Conservation (phyloP, 2,113 vertebrate genomes). For the Amblyornis subalaris region DNA sequence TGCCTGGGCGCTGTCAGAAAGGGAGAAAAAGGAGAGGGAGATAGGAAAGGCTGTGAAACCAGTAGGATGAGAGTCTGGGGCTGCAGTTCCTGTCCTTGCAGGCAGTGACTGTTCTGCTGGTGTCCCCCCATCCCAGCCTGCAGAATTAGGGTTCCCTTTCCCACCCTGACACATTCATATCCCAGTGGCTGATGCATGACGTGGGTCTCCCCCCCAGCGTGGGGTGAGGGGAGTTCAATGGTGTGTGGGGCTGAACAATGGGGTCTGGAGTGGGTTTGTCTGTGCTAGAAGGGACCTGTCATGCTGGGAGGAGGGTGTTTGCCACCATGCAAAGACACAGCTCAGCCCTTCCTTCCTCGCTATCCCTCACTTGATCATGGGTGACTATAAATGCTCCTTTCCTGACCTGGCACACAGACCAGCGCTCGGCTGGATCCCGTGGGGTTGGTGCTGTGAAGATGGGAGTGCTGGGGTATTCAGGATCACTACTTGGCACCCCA, state of each 20-base stretch:
- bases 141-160: background rate
- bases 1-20: background rate
- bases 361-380: rapidly evolving
- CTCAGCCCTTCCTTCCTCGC: background rate
- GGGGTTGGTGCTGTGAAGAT: background rate
- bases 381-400: background rate
- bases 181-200: rapidly evolving
- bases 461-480: background rate
- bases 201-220: background rate
- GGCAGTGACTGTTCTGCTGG: background rate
- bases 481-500: background rate
- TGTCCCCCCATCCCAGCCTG: background rate
- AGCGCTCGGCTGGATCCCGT: background rate
- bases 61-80: background rate
- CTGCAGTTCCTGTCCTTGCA: background rate
- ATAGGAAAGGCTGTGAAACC: background rate
- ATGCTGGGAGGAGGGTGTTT: background rate
- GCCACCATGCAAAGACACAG: background rate
- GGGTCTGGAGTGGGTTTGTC: background rate
- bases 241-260: background rate
- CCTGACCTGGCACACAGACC: background rate
- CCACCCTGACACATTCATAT: background rate
- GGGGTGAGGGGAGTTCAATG: rapidly evolving
- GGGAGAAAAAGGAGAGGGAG: background rate
- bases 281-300: background rate